Base-by-base conservation (phyloP, 1,140 invertebrate species). In the silkworm (Bombyx mori) region DNA sequence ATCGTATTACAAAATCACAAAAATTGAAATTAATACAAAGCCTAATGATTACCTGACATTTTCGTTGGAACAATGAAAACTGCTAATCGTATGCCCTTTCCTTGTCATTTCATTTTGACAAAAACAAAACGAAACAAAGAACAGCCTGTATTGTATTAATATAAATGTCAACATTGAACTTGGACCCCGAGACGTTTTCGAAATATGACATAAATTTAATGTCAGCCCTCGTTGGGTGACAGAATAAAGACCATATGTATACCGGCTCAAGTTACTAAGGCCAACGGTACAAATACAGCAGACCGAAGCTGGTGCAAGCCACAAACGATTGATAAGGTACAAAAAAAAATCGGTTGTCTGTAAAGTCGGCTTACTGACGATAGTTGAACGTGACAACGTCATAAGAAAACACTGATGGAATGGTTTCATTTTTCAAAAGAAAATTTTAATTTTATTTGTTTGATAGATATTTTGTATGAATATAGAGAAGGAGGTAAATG, bases 131-230 rank as follows among this genome's bases (percentile, higher is more conserved):
- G 53, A 66, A 73, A 68, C 62, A 73, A 66, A 63, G 62, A 60
- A 56, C 78, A 74, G 7, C 63, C 79, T 80, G 77, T 82, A 78
- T 73, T 72, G 65, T 71, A 44, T 69, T 71, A 74, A 77, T 75
- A 71, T 63, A 75, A 82, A 77, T 79, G 77, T 80, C 78, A 82
- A 80, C 75, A 79, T 79, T 72, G 75, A 79, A 77, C 69, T 81
- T 75, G 70, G 65, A 77, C 61, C 69, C 26, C 26, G 26, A 35
- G 26, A 63, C 61, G 77, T 76, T 72, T 68, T 57, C 69, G 71
- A 74, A 76, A 78, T 82, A 82, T 86, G 80, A 83, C 82, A 86
- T 81, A 82, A 85, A 83, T 82, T 82, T 79, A 76, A 85, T 78
- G 74, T 75, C 71, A 71, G 73, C 78, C 78, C 82, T 73, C 73